Evolutionary conservation across 1,140 invertebrate genomes (phyloP), one percentile per base, ranked within the genome.

Genomic region (Metaphire vulgaris): DNA sequence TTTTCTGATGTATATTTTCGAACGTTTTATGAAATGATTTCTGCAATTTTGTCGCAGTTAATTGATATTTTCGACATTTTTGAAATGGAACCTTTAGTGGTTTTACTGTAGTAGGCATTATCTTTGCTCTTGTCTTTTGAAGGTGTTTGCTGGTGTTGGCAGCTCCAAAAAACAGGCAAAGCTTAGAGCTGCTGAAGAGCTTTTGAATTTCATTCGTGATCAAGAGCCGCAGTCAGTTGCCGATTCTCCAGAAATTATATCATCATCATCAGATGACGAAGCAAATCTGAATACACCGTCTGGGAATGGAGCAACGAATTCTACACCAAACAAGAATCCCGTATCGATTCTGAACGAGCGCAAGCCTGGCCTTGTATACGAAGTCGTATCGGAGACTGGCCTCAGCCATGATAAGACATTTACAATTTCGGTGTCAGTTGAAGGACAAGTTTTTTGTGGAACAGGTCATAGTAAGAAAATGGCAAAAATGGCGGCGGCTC

Each of bases 321-420:
- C n/a, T n/a, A n/a, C n/a, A n/a, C n/a, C n/a, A n/a, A n/a, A 71
- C 69, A 94, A 94, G 82, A 93, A 92, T 85, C 91, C 94, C 0
- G 91, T 95, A 12, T 93, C 93, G 76, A 90, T 93, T 68, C 88
- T 97, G 33, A 96, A 97, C 86, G 94, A 97, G 87, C 84, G 96
- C 1, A 91, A 92, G 80, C 90, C 91, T n/a, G 91, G 92, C 66
- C 89, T 95, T 14, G 87, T 89, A 32, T 96, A 94, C 83, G 89
- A 89, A 81, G 88, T 92, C 15, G 88, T 93, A n/a, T 88, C 89
- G 33, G 91, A 93, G 85, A 89, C 88, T 12, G 94, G 94, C 0
- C 94, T 93, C 1, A 90, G 92, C 0, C 94, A 97, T 86, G 91
- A 91, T 30, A 93, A 93, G 0, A 89, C 90, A 79, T 97, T 96